These are phyloP conservation scores for Nyctibius grandis DNA, from an alignment of 2,797 vertebrate species.

Conservation along the genomic window DNA sequence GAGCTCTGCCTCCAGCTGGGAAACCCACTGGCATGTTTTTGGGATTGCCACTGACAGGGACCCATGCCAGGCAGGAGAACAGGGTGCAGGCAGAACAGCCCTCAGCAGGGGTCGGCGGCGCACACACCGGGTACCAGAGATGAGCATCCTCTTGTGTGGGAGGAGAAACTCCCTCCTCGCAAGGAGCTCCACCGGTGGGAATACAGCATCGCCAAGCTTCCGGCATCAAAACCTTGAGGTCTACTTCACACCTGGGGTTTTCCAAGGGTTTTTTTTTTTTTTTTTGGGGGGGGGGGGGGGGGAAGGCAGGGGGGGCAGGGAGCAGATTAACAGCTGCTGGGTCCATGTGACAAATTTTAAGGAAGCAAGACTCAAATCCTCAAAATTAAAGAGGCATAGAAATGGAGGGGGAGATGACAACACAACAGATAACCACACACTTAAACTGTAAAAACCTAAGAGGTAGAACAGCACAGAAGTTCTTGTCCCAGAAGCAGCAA, in stretches of 20 bases:
- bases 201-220: not conserved
- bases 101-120: fast-evolving
- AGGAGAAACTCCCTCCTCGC: not conserved
- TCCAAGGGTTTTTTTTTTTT: not conserved
- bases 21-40: not conserved
- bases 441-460: not conserved
- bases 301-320: too few relatives aligned
- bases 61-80: not conserved
- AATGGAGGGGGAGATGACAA: not conserved
- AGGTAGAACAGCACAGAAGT: not conserved
- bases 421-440: not conserved
- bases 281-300: too few relatives aligned
- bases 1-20: not conserved
- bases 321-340: not conserved
- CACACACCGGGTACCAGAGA: not conserved
- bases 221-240: not conserved
- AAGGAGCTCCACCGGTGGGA: not conserved
- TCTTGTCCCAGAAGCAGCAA: not conserved
- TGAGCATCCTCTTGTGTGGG: not conserved
- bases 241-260: not conserved
- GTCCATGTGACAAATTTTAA: not conserved
- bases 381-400: not conserved
- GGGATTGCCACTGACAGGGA: not conserved
- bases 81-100: not conserved
- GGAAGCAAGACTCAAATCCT: not conserved